Conservation (phyloP, 1,140 invertebrate genomes). For the Dendrolimus kikuchii region DNA sequence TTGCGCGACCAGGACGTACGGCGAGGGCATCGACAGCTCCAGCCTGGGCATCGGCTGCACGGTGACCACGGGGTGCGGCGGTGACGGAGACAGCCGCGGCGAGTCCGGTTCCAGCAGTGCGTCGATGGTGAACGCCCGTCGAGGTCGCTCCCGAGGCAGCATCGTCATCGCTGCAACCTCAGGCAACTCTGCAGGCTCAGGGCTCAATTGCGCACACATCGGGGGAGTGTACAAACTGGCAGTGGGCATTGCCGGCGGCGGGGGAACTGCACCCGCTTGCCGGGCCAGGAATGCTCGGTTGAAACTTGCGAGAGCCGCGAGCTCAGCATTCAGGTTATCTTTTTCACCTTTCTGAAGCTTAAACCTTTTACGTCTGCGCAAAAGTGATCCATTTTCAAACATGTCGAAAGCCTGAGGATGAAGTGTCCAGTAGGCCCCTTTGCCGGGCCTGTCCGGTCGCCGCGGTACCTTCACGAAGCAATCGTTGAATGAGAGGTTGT, state of each 20-base stretch:
- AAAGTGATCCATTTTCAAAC: conserved; percentile 93
- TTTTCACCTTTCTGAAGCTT: conserved; percentile 78
- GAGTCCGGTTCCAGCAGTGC: conserved; percentile 69
- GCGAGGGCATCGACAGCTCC: conserved; percentile 40
- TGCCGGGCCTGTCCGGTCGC: conserved; percentile 88
- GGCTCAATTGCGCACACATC: conserved; percentile 46
- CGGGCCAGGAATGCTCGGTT: conserved; percentile 75
- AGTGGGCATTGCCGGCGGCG: conserved; percentile 41
- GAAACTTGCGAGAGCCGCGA: conserved; percentile 81
- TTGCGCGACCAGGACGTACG: conserved; percentile 49
- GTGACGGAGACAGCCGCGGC: conserved; percentile 38
- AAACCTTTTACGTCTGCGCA: conserved; percentile 81
- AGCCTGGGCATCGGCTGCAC: conserved; percentile 29
- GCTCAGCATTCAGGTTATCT: conserved; percentile 73
- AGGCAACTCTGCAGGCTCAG: conserved; percentile 57
- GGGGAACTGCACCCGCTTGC: conserved; percentile 61
- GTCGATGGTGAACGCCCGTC: conserved; percentile 86
- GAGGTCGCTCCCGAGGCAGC: conserved; percentile 63
- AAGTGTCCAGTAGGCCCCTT: conserved; percentile 91
- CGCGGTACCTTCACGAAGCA: conserved; percentile 94
- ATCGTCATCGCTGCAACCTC: conserved; percentile 35
- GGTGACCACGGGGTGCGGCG: conserved; percentile 23
- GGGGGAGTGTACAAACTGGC: conserved; percentile 41
- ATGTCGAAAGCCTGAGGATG: conserved; percentile 90
- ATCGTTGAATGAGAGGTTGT: conserved; percentile 94